These are phyloP conservation scores for Bucorvus abyssinicus DNA, from an alignment of 2,797 vertebrate species.

Conservation along the genomic window DNA sequence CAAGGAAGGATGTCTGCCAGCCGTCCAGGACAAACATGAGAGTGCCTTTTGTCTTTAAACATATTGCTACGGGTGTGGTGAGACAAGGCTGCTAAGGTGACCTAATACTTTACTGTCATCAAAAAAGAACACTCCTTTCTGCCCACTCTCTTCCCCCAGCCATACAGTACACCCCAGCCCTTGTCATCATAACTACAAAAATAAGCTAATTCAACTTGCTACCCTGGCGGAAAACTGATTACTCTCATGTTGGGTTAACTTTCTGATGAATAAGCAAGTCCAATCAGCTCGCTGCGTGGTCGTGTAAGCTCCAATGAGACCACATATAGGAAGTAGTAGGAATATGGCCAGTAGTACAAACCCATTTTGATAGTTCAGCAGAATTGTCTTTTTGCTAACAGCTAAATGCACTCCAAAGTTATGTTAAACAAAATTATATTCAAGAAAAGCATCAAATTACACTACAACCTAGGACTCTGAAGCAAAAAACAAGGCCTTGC, in stretches of 20 bases:
- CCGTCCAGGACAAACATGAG: neutral
- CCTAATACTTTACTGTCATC: neutral
- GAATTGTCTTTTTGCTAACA: too few species aligned
- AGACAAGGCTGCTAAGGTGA: neutral
- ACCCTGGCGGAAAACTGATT: neutral
- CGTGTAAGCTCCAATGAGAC: neutral
- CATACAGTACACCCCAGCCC: neutral
- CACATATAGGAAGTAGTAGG: fast-evolving
- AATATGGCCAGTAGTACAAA: neutral
- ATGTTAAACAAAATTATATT: neutral
- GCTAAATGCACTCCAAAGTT: neutral
- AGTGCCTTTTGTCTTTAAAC: neutral
- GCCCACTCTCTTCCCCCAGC: neutral
- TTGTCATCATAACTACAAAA: neutral
- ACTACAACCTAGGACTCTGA: neutral
- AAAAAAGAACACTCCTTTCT: neutral
- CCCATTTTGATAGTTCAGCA: neutral
- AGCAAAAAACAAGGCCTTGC: neutral
- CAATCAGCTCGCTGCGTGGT: fast-evolving
- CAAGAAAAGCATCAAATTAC: neutral
- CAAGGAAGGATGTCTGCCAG: slow-evolving; percentile 18
- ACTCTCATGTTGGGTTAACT: neutral
- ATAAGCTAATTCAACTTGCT: neutral
- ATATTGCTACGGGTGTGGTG: neutral
- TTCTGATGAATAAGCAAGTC: neutral